Conservation (phyloP, 2,888 invertebrate genomes). For the Trilocha varians region DNA sequence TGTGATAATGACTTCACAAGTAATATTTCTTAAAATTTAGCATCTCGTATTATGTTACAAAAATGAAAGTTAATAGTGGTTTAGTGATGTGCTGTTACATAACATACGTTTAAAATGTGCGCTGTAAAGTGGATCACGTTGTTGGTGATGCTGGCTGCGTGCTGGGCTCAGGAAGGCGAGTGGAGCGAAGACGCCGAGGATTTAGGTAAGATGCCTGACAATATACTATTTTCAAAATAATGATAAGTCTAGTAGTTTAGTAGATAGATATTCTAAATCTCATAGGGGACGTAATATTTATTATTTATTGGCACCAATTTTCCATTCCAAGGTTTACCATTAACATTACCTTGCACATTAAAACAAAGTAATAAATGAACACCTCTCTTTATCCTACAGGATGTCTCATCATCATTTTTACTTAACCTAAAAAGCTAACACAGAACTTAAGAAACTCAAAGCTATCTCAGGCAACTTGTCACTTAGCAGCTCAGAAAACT, state of each 20-base stretch:
- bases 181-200: slow-evolving; percentile 69
- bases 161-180: slow-evolving; percentile 66
- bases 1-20: not conserved
- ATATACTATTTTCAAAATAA: too few relatives aligned
- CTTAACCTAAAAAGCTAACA: not conserved
- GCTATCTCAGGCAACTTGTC: not conserved
- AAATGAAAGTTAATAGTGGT: slow-evolving; percentile 5
- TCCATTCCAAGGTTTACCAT: too few relatives aligned
- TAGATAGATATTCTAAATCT: too few relatives aligned
- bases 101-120: slow-evolving; percentile 44
- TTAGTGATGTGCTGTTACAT: slow-evolving; percentile 29
- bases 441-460: not conserved
- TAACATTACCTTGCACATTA: too few relatives aligned
- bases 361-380: too few relatives aligned
- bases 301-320: too few relatives aligned
- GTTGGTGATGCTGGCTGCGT: slow-evolving; percentile 56
- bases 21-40: not conserved
- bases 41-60: slow-evolving; percentile 2
- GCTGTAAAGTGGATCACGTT: slow-evolving; percentile 57
- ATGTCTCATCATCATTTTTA: too few relatives aligned
- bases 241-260: too few relatives aligned
- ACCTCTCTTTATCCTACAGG: too few relatives aligned
- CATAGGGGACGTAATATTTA: too few relatives aligned
- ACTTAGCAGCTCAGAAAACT: not conserved
- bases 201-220: slow-evolving; percentile 37